Conservation (phyloP, 2,113 vertebrate species). For the Tragelaphus buxtoni region DNA sequence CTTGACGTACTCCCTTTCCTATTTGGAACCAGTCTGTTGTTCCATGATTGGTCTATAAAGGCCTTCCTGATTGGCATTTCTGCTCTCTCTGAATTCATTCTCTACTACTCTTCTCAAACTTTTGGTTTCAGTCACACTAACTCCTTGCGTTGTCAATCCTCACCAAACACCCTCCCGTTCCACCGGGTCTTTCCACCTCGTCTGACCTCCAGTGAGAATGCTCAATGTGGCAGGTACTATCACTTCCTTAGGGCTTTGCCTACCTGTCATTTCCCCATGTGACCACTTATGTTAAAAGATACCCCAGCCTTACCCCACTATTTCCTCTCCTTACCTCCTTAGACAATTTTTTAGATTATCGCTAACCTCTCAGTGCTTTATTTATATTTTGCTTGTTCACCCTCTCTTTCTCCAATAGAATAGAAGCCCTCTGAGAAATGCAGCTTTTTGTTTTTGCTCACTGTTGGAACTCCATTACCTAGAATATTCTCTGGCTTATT, state of each 20-base stretch:
- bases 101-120: neutral
- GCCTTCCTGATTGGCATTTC: neutral
- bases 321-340: neutral
- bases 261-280: accelerated
- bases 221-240: neutral
- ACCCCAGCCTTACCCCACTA: neutral
- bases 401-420: neutral
- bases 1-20: no score
- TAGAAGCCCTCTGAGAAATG: neutral
- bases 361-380: neutral
- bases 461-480: neutral
- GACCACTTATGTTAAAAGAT: neutral
- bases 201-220: neutral
- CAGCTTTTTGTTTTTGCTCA: neutral
- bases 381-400: neutral
- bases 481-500: neutral
- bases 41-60: no score
- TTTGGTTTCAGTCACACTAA: neutral
- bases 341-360: neutral
- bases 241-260: neutral
- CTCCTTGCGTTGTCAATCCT: neutral
- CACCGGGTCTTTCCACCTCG: neutral
- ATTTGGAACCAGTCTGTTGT: no score
- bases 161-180: neutral
- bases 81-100: neutral